Evolutionary conservation across 2,113 vertebrate species (phyloP), one percentile per base, ranked within the genome.

Genomic region (Colinus virginianus): DNA sequence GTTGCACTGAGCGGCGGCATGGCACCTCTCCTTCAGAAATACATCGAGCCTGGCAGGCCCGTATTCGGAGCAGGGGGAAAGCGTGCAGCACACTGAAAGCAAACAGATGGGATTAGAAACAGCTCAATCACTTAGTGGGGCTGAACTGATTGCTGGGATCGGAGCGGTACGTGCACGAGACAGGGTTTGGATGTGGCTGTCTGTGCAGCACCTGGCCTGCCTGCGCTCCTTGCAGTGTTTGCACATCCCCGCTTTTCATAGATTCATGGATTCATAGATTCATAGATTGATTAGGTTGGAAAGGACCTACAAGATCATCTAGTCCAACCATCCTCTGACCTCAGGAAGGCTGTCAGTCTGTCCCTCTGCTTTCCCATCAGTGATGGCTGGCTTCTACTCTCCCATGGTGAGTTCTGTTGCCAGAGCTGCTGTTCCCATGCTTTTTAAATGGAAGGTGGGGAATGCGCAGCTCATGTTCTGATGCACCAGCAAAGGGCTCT

Each of bases 1-100:
- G 0, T 14, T 11, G 48, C 1, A 4, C 5, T 42, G 69, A 12
- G 16, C 25, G 2, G 32, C 3, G 0, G 32, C 15, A 6, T 16
- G 66, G 80, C 76, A 86, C 58, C 84, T 76, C 80, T 43, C 63
- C 63, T 63, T 45, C 10, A 2, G 42, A 12, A 53, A n/a, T 32
- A 69, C 8, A 4, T 8, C 12, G 28, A 4, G 45, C 4, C 38
- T 42, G 20, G 43, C 42, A 23, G 71, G 38, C 36, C 10, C 10
- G 25, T 62, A 15, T 1, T 1, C 1, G 28, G 72, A 34, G 22
- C 0, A 0, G 25, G 19, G 18, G 32, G 30, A 25, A 1, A 12
- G 38, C 0, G 11, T 1, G 4, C 4, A 3, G 11, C 12, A 28
- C 42, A 4, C 17, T 3, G 45, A 25, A 61, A 8, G 36, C 7